These are phyloP conservation scores for Lamellibrachia satsuma DNA, from an alignment of 2,888 invertebrate genomes.

Conservation along the genomic window DNA sequence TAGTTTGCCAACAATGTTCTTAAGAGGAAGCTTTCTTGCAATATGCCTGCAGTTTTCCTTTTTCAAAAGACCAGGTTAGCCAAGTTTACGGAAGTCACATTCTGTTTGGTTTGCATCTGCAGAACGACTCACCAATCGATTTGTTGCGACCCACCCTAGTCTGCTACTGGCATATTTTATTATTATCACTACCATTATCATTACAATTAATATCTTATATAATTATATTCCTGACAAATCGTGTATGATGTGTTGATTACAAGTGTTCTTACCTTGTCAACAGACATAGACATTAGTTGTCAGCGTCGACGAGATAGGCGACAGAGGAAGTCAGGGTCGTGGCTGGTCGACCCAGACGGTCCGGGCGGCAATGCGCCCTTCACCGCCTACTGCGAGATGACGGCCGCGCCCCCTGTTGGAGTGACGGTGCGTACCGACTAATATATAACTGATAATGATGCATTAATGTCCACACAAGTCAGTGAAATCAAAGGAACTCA, in stretches of 20 bases:
- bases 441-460: no score
- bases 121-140: neutral
- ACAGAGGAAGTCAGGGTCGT: slow-evolving; percentile 23
- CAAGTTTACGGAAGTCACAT: no score
- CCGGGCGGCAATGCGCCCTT: slow-evolving; percentile 37
- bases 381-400: slow-evolving; percentile 48
- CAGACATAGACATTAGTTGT: slow-evolving; percentile 26
- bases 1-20: no score
- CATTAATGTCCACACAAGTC: no score
- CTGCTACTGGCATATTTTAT: neutral
- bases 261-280: neutral
- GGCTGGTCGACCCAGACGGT: slow-evolving; percentile 32
- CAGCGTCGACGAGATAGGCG: slow-evolving; percentile 23
- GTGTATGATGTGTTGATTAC: neutral
- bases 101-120: no score
- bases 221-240: no score
- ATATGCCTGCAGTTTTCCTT: no score
- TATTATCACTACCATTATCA: neutral
- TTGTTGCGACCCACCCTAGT: neutral
- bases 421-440: slow-evolving; percentile 39
- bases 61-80: no score
- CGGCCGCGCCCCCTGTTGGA: slow-evolving; percentile 44
- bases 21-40: no score
- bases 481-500: no score
- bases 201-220: neutral